Evolutionary conservation across 2,113 vertebrate species (phyloP).

Genomic region (Crotalus helleri): DNA sequence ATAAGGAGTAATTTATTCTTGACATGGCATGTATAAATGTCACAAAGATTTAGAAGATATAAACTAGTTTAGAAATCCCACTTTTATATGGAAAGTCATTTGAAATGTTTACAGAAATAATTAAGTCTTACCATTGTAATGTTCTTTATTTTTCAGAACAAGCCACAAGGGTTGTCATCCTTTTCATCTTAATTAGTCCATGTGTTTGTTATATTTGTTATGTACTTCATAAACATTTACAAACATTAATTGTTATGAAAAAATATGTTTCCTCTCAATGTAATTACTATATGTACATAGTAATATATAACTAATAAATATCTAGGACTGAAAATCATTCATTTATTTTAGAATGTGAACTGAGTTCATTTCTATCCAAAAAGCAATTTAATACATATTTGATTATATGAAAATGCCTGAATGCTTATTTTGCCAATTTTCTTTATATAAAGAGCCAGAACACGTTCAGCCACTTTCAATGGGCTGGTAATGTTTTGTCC

Average conservation of each 20-base stretch:
- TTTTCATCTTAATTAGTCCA: constrained; percentile 71
- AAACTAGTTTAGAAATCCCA: constrained; percentile 53
- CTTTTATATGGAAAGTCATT: constrained; percentile 53
- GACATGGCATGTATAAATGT: constrained; percentile 42
- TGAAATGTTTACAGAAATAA: constrained; percentile 66
- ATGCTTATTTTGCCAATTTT: background rate
- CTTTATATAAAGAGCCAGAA: background rate
- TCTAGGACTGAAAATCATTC: constrained; percentile 39
- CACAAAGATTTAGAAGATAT: constrained; percentile 50
- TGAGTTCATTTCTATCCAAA: background rate
- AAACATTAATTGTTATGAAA: constrained; percentile 62
- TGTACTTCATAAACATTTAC: constrained; percentile 68
- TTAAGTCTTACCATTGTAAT: constrained; percentile 62
- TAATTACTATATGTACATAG: constrained; percentile 57
- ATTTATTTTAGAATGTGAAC: constrained; percentile 29
- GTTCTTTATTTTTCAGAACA: constrained; percentile 63
- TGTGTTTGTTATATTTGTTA: constrained; percentile 62
- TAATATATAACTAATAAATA: constrained; percentile 50
- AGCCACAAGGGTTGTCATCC: constrained; percentile 65
- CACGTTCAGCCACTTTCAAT: background rate
- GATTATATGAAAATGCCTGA: background rate
- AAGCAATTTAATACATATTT: constrained; percentile 21
- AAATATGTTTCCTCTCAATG: constrained; percentile 60
- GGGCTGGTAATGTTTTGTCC: background rate
- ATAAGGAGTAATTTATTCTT: constrained; percentile 57